phyloP scores from a whole-genome alignment of 2,797 vertebrate species.

The Tauraco hartlaubi region DNA sequence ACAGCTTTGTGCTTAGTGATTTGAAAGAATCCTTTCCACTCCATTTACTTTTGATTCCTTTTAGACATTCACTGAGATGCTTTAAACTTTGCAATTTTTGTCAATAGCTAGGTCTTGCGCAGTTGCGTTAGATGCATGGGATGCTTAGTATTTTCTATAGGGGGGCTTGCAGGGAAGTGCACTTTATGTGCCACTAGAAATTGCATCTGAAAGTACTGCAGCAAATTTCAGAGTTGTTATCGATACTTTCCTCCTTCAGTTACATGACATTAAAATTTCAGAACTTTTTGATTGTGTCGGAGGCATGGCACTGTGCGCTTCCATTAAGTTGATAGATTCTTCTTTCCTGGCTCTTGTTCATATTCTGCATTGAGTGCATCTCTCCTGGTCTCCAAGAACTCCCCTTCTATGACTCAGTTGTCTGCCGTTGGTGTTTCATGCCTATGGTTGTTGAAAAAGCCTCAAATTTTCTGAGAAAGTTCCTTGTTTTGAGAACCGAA shows the following conservation, averaged over 20 bases:
- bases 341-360: neutral
- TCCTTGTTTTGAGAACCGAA: neutral
- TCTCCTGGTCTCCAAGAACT: neutral
- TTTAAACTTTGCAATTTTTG: neutral
- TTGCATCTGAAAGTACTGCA: neutral
- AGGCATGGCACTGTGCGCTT: accelerated
- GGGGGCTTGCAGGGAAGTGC: neutral
- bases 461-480: neutral
- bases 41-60: slow-evolving; percentile 2
- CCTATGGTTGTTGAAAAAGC: neutral
- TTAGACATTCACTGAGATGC: neutral
- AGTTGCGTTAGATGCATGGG: neutral
- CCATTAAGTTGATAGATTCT: neutral
- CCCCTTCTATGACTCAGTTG: neutral
- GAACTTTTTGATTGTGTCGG: neutral
- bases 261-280: slow-evolving; percentile 12
- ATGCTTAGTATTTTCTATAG: neutral
- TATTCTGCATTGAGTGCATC: neutral
- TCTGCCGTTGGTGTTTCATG: neutral
- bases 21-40: neutral
- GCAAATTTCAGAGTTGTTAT: neutral
- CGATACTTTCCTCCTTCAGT: neutral
- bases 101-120: neutral
- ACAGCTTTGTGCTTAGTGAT: neutral
- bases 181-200: neutral